Conservation (phyloP, 2,113 vertebrate genomes). For the Camelus dromedarius region DNA sequence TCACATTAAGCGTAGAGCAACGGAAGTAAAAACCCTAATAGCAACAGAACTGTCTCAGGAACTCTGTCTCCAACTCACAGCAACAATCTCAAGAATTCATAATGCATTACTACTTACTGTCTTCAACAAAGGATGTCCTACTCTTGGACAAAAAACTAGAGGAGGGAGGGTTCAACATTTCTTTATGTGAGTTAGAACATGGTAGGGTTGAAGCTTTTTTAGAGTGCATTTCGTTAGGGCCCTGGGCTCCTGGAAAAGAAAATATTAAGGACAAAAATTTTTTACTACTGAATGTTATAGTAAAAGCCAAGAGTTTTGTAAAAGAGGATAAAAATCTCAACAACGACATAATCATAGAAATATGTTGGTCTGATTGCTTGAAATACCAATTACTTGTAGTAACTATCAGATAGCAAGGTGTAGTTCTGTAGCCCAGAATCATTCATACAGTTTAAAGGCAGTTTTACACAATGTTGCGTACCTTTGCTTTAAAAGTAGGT, state of each 20-base stretch:
- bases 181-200: not conserved
- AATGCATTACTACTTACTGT: slow-evolving; percentile 44
- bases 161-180: not conserved
- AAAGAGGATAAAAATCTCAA: not conserved
- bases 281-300: slow-evolving; percentile 40
- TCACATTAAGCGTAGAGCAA: not conserved
- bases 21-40: not conserved
- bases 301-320: slow-evolving; percentile 25
- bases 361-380: not conserved
- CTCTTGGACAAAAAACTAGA: slow-evolving; percentile 20
- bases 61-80: not conserved
- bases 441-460: not conserved
- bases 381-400: slow-evolving; percentile 5
- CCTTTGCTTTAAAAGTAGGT: not conserved
- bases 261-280: not conserved
- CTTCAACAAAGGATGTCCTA: slow-evolving; percentile 39
- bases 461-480: not conserved
- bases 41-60: not conserved
- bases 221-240: slow-evolving; percentile 55
- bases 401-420: not conserved
- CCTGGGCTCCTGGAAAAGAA: slow-evolving; percentile 74
- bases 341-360: not conserved
- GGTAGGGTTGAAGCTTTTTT: not conserved
- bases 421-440: not conserved
- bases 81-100: not conserved